Evolutionary conservation across 2,797 vertebrate species (phyloP), one percentile per base, ranked within the genome.

Genomic region (Epinephelus awoara): DNA sequence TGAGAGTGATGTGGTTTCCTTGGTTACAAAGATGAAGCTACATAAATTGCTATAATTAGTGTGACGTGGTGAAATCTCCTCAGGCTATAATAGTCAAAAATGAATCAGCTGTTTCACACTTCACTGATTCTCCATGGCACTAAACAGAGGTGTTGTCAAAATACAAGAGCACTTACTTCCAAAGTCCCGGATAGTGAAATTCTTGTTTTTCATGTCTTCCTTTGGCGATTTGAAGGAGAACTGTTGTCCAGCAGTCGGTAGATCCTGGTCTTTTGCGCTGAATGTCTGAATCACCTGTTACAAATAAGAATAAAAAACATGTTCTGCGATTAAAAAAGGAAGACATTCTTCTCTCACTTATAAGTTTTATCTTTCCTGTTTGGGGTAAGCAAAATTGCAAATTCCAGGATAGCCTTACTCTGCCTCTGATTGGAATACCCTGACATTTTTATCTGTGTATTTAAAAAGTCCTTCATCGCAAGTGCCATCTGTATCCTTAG

Each of bases 151-250:
- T 54, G 51, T 21, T 44, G 44, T 38, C 18, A 67, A 4, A 68
- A 12, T 25, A 18, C 2, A 29, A 9, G 8, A 57, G 51, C 2
- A 89, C 98, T 97, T 94, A 99, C 98, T 99, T 93, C 97, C 97
- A 91, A 98, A 99, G 92, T 99, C 98, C 67, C 95, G 96, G 75
- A 99, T 94, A 86, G 98, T 98, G 90, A 99, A 99, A 87, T 99
- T 99, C 89, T 96, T 97, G 90, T 96, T 98, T 81, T 96, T 96
- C 7, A 94, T 66, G 70, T 96, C 96, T 55, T 98, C 97, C 10
- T 96, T 95, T 64, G 96, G 91, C 15, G 97, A 87, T 91, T 94
- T 97, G 93, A 99, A 99, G 83, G 96, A 96, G 90, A 99, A 99
- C 47, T 94, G 96, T 75, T 99, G 98, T 50, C 97, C 98, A 57